Conservation (phyloP, 1,140 invertebrate genomes). For the Hycleus phaleratus region DNA sequence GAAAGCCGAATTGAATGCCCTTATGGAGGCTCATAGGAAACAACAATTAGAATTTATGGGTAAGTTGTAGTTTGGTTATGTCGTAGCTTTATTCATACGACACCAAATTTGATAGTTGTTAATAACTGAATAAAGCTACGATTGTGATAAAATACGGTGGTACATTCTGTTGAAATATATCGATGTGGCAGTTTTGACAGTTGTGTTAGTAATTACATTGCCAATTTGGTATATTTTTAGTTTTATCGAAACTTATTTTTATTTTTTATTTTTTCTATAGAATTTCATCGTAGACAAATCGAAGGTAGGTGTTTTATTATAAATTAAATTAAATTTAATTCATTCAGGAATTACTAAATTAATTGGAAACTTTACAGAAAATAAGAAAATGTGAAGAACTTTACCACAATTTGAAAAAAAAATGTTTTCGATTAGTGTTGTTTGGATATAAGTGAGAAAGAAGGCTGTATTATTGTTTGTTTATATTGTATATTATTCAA, state of each 20-base stretch:
- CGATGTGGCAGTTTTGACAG: too few species aligned
- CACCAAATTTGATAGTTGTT: background rate
- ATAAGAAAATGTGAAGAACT: slow-evolving; percentile 16
- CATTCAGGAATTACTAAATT: background rate
- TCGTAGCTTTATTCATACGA: slow-evolving; percentile 6
- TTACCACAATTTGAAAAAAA: too few species aligned
- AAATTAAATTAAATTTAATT: background rate
- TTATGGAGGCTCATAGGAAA: slow-evolving; percentile 40
- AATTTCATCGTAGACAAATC: slow-evolving; percentile 28
- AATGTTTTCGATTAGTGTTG: background rate
- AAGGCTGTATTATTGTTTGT: slow-evolving; percentile 36
- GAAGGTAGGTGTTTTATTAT: slow-evolving; percentile 20
- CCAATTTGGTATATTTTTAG: too few species aligned
- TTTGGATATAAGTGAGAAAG: slow-evolving; percentile 31
- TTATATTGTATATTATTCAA: slow-evolving; percentile 36
- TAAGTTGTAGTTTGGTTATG: slow-evolving; percentile 26
- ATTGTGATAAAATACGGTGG: too few species aligned
- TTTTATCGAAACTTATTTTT: slow-evolving; percentile 16
- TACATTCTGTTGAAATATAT: too few species aligned
- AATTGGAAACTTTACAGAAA: slow-evolving; percentile 20
- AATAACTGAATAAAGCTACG: too few species aligned
- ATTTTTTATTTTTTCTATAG: slow-evolving; percentile 16
- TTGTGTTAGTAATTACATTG: too few species aligned
- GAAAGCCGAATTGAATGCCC: slow-evolving; percentile 39
- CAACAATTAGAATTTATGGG: slow-evolving; percentile 41